These are phyloP conservation scores for Taeniopygia guttata DNA, from an alignment of 2,797 vertebrate genomes.

Conservation along the genomic window DNA sequence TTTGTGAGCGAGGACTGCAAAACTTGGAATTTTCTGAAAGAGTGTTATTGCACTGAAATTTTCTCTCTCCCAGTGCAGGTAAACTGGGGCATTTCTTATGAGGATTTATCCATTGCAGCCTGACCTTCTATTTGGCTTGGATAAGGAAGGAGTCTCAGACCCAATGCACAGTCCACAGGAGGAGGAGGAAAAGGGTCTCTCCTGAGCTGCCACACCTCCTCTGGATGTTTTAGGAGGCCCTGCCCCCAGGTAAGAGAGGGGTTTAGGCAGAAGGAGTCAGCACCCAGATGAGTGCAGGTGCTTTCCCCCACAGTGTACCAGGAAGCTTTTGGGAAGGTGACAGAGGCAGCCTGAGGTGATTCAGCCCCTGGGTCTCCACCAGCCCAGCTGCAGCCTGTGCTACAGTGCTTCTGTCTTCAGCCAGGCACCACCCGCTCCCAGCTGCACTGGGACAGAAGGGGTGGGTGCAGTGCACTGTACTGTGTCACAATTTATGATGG, in stretches of 20 bases:
- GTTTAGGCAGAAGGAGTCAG: background rate
- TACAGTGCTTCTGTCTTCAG: background rate
- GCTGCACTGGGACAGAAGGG: background rate
- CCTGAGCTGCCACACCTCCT: background rate
- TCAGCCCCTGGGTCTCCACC: background rate
- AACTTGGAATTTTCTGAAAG: background rate
- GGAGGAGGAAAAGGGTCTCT: background rate
- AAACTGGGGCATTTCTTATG: background rate
- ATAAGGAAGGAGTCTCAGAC: background rate
- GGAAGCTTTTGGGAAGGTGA: background rate
- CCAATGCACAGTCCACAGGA: background rate
- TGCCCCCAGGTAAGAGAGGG: background rate
- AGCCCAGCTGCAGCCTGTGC: background rate
- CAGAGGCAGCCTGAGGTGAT: background rate
- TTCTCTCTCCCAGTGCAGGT: background rate
- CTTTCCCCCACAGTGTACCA: background rate
- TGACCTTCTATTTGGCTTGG: background rate
- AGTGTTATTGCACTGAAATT: background rate
- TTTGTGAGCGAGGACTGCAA: background rate
- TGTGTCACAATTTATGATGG: background rate
- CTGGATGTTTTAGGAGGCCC: background rate
- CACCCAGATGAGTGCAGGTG: background rate
- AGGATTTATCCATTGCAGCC: background rate
- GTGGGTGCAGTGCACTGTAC: background rate
- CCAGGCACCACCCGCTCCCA: accelerated